These are phyloP conservation scores for Campylorhamphus procurvoides DNA, from an alignment of 2,113 vertebrate genomes.

Conservation along the genomic window DNA sequence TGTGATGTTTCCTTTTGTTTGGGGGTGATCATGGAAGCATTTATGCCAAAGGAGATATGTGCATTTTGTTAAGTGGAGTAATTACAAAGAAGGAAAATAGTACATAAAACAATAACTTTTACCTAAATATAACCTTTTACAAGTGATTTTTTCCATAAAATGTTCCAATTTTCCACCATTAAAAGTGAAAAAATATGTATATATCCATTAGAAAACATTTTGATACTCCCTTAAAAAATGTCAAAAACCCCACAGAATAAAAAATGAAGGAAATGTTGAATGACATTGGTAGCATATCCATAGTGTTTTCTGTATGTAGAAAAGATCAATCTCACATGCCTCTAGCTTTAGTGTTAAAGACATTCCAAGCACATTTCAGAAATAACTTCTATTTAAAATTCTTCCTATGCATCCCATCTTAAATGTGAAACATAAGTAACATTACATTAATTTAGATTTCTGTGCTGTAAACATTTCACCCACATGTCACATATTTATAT, in stretches of 20 bases:
- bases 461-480: background rate
- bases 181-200: background rate
- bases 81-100: background rate
- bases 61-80: background rate
- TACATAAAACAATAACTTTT: background rate
- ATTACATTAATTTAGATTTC: background rate
- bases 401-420: background rate
- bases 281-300: background rate
- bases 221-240: background rate
- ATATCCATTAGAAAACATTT: background rate
- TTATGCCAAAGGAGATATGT: background rate
- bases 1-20: background rate
- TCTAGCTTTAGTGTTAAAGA: background rate
- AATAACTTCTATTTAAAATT: background rate
- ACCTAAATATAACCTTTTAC: background rate
- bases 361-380: background rate
- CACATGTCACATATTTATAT: background rate
- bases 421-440: background rate
- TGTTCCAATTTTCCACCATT: background rate
- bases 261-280: background rate
- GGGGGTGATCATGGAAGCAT: rapidly evolving
- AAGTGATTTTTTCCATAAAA: background rate
- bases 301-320: background rate
- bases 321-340: background rate
- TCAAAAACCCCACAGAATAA: background rate